Conservation (phyloP, 2,113 vertebrate species). For the Elaphurus davidianus region DNA sequence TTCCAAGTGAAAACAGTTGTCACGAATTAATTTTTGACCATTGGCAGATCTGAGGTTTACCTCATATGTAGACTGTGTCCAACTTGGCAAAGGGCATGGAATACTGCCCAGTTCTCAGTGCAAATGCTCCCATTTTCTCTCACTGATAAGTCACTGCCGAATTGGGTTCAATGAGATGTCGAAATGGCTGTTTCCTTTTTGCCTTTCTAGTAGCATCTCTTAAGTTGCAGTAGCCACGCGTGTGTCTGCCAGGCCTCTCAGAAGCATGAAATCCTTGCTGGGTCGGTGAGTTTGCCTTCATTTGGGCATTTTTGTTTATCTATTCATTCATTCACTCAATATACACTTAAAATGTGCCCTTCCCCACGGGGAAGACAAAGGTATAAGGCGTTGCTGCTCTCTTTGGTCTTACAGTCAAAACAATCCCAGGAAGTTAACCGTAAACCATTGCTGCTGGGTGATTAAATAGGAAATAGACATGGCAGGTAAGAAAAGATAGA, state of each 20-base stretch:
- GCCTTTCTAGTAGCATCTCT: background rate
- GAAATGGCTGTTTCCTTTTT: background rate
- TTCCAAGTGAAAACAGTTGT: constrained; percentile 18
- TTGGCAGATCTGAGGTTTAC: constrained; percentile 20
- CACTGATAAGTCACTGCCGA: background rate
- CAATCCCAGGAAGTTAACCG: background rate
- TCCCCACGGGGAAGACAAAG: background rate
- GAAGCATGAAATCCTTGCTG: background rate
- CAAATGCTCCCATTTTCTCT: background rate
- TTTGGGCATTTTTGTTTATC: constrained; percentile 29
- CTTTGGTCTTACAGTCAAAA: background rate
- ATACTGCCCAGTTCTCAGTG: background rate
- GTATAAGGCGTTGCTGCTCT: background rate
- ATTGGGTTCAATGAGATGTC: background rate
- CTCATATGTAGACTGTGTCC: background rate
- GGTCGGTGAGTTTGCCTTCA: constrained; percentile 56
- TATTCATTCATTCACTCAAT: constrained; percentile 32
- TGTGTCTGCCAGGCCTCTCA: background rate
- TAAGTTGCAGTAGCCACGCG: background rate
- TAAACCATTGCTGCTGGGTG: background rate
- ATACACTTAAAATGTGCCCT: background rate
- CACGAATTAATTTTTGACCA: background rate
- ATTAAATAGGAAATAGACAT: too few relatives aligned
- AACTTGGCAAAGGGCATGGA: constrained; percentile 49
- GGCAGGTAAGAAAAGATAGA: background rate